A percentile compares a stretch with the other conserved stretches of the same genome.
phyloP scores from a whole-genome alignment of 1,140 invertebrate genomes.

The Dolichoris vasculosae region DNA sequence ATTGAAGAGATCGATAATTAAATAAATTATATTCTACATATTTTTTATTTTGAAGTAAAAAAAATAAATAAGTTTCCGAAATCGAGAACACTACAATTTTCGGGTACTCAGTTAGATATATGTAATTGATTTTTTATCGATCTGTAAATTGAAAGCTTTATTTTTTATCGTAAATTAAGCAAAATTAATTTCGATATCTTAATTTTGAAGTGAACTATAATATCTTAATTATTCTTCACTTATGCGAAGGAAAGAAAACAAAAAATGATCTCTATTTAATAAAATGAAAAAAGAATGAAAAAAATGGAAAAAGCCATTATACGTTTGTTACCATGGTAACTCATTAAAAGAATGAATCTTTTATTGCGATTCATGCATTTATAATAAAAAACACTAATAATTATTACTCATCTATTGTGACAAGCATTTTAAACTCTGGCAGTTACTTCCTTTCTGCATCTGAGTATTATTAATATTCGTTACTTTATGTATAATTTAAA shows the following conservation, averaged over 20 bases:
- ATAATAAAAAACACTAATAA: conserved; percentile 48
- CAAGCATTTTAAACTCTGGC: background rate
- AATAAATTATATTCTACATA: background rate
- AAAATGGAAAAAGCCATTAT: conserved; percentile 28
- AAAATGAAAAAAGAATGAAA: conserved; percentile 35
- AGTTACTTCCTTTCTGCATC: background rate
- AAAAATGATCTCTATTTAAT: conserved; percentile 8
- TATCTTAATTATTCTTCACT: background rate
- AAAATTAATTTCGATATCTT: background rate
- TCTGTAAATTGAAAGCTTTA: background rate
- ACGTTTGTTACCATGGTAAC: conserved; percentile 55
- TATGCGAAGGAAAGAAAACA: background rate
- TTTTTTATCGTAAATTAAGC: conserved; percentile 8
- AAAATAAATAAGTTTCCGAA: too few species aligned
- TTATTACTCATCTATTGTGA: conserved; percentile 5
- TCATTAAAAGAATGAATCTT: conserved; percentile 41
- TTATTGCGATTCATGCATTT: conserved; percentile 11
- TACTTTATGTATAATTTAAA: conserved; percentile 35
- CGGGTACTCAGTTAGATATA: background rate
- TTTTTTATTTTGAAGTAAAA: too few species aligned
- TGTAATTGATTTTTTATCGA: background rate
- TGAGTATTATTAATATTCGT: conserved; percentile 38
- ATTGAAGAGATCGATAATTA: background rate
- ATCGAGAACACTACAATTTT: background rate
- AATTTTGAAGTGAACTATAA: background rate